These are phyloP conservation scores for Laodelphax striatellus DNA, from an alignment of 1,140 invertebrate genomes.

Conservation along the genomic window DNA sequence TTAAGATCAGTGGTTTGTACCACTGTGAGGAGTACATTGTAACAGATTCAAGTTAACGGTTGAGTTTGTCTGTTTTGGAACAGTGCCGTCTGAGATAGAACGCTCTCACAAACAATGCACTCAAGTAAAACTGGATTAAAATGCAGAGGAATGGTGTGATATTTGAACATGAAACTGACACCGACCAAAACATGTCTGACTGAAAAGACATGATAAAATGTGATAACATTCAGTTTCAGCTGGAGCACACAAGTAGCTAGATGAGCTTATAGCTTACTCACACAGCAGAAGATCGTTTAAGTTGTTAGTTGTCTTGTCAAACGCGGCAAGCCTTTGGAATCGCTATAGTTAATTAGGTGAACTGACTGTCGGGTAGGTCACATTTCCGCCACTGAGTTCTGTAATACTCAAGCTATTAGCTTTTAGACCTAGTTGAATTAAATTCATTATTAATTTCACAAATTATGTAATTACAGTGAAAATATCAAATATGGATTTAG, in stretches of 20 bases:
- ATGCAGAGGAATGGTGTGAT: too few relatives aligned
- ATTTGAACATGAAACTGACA: too few relatives aligned
- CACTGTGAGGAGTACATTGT: too few relatives aligned
- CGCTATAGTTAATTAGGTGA: conserved; percentile 16
- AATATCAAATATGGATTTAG: conserved; percentile 1
- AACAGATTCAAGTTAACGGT: too few relatives aligned
- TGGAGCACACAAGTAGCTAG: background rate
- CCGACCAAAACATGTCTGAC: too few relatives aligned
- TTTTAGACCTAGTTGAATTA: background rate
- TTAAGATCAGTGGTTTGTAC: too few relatives aligned
- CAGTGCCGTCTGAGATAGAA: too few relatives aligned
- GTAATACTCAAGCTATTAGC: conserved; percentile 21
- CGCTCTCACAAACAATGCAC: too few relatives aligned
- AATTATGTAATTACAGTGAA: background rate
- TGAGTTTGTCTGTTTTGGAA: too few relatives aligned
- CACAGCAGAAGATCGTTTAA: conserved; percentile 4
- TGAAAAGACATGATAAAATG: background rate
- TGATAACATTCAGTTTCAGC: background rate
- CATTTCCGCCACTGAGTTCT: conserved; percentile 21
- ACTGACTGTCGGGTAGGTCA: conserved; percentile 13
- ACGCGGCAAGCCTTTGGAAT: conserved; percentile 14
- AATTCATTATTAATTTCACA: background rate
- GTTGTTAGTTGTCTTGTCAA: conserved; percentile 17
- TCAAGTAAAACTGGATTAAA: too few relatives aligned
- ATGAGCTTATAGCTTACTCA: background rate